These are phyloP conservation scores for Atlantisia rogersi DNA, from an alignment of 2,113 vertebrate species.

Conservation along the genomic window DNA sequence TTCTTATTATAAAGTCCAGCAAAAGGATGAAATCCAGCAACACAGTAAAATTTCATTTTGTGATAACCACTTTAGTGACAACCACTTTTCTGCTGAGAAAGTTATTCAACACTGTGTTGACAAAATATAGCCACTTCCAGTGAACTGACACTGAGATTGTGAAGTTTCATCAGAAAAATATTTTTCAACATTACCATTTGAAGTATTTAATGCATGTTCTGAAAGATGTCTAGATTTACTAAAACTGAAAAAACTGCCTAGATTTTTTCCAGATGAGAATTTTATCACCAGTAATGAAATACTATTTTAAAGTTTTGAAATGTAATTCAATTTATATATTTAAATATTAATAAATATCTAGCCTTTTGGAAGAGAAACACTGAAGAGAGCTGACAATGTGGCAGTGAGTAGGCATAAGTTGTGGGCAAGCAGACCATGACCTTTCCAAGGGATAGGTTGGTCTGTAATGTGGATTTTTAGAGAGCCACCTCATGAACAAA, in stretches of 20 bases:
- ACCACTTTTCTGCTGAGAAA: neutral
- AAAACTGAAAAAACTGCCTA: neutral
- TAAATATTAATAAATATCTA: neutral
- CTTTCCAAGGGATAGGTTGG: neutral
- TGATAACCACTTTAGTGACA: neutral
- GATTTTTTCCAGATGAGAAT: neutral
- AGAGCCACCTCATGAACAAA: neutral
- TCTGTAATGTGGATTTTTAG: neutral
- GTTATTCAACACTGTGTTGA: neutral
- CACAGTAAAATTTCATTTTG: neutral
- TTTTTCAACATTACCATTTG: neutral
- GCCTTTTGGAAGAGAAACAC: neutral
- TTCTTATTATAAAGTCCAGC: neutral
- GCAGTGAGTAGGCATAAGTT: accelerated
- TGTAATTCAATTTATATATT: neutral
- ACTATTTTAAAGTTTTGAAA: neutral
- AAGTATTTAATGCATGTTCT: neutral
- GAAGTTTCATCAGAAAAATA: neutral
- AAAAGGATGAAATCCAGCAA: neutral
- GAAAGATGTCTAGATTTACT: neutral
- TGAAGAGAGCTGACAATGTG: neutral
- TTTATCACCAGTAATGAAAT: neutral
- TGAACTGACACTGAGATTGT: neutral
- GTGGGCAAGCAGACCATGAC: neutral
- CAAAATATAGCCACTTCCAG: neutral